Base-by-base conservation (phyloP, 2,113 vertebrate genomes). In the Hypanus sabinus region DNA sequence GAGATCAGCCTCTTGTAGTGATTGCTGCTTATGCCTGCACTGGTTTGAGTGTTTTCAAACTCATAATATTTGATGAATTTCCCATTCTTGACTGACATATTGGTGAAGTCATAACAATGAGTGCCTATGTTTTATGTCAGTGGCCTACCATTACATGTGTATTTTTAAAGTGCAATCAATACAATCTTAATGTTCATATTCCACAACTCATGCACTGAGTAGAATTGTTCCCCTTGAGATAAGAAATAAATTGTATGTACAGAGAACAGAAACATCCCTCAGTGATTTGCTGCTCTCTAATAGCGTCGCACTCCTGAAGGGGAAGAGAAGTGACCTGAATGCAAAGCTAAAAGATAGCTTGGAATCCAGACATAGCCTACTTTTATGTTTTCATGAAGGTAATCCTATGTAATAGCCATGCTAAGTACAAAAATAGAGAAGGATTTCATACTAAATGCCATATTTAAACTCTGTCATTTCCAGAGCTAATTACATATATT, bases 111-210 rank as follows among this genome's bases (percentile, higher is more conserved):
- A 5, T 73, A 73, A 27, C 70, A 71, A 46, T 14, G 3, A 27
- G 33, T 93, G n/a, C 90, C 24, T 75, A 5, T 93, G 73, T 75
- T 8, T 38, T 73, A 70, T 70, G 36, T 70, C 90, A 93, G 20
- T 73, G 24, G 68, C 7, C 2, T 70, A 1, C 70, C 36, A 46
- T 93, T 93, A 55, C 46, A 46, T 46, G 46, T 46, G 46, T 46
- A 93, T 6, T 55, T 73, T 73, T 55, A 93, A 75, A 46, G 70
- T 55, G 60, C 91, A 73, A 93, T 93, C 91, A 93, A 93, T 73
- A 75, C 22, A 30, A 22, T 38, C 91, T 75, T 75, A 73, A 68
- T 73, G 36, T 55, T 73, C 68, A 71, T 46, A 46, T 93, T 16
- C 70, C 36, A 27, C 70, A 93, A 75, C 22, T 30, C 68, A 93